Evolutionary conservation across 2,797 vertebrate species (phyloP).

Genomic region (Rhyacichthys aspro): DNA sequence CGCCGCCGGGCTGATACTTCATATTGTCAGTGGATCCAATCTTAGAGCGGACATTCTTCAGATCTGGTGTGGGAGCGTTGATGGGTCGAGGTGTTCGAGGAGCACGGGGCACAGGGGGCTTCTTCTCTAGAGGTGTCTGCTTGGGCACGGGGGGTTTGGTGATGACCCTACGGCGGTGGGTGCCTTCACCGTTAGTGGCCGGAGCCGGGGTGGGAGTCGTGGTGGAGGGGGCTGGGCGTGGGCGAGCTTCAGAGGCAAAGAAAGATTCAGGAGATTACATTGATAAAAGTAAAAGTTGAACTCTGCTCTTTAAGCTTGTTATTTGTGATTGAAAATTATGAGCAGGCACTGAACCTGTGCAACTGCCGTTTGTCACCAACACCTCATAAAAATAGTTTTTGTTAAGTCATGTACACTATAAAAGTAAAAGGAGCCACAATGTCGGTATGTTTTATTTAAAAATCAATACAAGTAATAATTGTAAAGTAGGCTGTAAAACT

Average conservation of each 20-base stretch:
- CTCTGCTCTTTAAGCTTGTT: too few relatives aligned
- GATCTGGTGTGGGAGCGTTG: conserved; percentile 83
- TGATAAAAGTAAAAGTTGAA: not conserved
- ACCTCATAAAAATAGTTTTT: too few relatives aligned
- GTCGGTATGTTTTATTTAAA: not conserved
- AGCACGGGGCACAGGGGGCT: conserved; percentile 73
- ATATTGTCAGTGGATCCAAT: conserved; percentile 99
- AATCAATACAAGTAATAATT: conserved; percentile 1
- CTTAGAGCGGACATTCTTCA: conserved; percentile 95
- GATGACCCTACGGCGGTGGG: conserved; percentile 73
- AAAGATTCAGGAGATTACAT: not conserved
- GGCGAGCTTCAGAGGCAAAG: conserved; percentile 51
- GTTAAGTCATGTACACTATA: too few relatives aligned
- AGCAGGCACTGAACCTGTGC: too few relatives aligned
- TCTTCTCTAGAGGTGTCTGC: conserved; percentile 80
- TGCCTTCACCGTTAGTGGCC: conserved; percentile 68
- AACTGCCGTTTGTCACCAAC: too few relatives aligned
- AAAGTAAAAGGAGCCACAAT: too few relatives aligned
- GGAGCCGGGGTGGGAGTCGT: conserved; percentile 60
- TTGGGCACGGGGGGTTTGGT: conserved; percentile 83
- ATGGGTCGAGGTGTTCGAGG: conserved; percentile 74
- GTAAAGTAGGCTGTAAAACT: not conserved
- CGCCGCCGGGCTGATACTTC: conserved; percentile 98
- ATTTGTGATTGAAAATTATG: too few relatives aligned
- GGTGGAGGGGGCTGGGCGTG: conserved; percentile 57